These are phyloP conservation scores for Seriola quinqueradiata DNA, from an alignment of 2,113 vertebrate genomes.

Conservation along the genomic window DNA sequence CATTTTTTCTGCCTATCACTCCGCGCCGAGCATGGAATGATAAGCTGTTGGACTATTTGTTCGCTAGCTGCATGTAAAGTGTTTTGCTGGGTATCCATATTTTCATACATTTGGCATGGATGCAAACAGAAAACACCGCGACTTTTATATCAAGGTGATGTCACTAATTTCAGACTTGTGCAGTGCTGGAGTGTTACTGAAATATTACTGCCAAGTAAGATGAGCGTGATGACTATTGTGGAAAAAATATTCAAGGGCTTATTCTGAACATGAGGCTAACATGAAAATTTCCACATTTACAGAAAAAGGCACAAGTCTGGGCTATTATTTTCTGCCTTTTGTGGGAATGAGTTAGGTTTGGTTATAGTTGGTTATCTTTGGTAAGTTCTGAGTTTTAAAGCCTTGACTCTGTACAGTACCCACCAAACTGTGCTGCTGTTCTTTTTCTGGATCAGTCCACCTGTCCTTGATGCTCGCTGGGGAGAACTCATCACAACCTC, in stretches of 20 bases:
- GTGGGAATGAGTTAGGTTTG: not conserved
- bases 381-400: not conserved
- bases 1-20: too few relatives aligned
- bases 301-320: not conserved
- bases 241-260: not conserved
- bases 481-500: conserved; percentile 38
- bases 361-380: not conserved
- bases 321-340: not conserved
- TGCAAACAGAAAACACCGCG: too few relatives aligned
- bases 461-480: conserved; percentile 41
- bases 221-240: not conserved
- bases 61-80: too few relatives aligned
- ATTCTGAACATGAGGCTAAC: not conserved
- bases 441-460: conserved; percentile 35
- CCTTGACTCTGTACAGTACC: not conserved
- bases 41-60: too few relatives aligned
- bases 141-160: not conserved
- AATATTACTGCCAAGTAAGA: too few relatives aligned
- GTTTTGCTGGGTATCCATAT: too few relatives aligned
- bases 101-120: too few relatives aligned
- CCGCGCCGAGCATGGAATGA: too few relatives aligned
- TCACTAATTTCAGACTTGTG: not conserved
- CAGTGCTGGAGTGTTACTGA: not conserved
- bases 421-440: conserved; percentile 39
- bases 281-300: too few relatives aligned